phyloP scores from a whole-genome alignment of 1,140 invertebrate species.

The Heliconius melpomene region DNA sequence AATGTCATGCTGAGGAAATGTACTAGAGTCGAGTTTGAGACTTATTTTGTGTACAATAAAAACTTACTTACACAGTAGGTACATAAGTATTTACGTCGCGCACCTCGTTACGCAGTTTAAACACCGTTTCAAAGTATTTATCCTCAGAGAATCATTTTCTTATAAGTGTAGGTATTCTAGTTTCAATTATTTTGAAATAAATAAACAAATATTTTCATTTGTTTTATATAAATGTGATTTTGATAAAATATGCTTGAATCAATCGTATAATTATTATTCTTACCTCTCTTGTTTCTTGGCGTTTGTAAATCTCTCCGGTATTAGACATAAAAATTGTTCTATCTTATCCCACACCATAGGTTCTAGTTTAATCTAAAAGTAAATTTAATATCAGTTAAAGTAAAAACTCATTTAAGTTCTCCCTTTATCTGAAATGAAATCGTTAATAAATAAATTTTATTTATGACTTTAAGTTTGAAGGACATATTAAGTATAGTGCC shows the following conservation, averaged over 20 bases:
- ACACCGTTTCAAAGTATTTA: constrained; percentile 6
- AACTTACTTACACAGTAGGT: background rate
- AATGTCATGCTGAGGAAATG: background rate
- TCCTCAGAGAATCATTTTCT: constrained; percentile 1
- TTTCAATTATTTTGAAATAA: background rate
- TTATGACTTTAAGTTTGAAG: background rate
- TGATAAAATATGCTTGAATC: background rate
- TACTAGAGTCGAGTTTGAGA: background rate
- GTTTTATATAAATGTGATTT: background rate
- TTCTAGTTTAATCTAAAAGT: constrained; percentile 64
- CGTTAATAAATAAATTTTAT: background rate
- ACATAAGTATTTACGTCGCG: background rate
- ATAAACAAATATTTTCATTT: background rate
- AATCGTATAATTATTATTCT: background rate
- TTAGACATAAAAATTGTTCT: constrained; percentile 87
- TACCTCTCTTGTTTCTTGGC: constrained; percentile 84
- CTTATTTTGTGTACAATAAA: background rate
- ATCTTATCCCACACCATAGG: constrained; percentile 89
- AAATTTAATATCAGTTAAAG: too few relatives aligned
- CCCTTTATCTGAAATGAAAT: too few relatives aligned
- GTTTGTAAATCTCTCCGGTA: constrained; percentile 85
- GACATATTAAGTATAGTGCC: too few relatives aligned
- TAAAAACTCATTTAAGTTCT: too few relatives aligned
- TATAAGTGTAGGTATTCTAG: background rate
- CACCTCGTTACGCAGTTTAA: background rate